Conservation (phyloP, 2,797 vertebrate genomes). For the Bovichtus variegatus region DNA sequence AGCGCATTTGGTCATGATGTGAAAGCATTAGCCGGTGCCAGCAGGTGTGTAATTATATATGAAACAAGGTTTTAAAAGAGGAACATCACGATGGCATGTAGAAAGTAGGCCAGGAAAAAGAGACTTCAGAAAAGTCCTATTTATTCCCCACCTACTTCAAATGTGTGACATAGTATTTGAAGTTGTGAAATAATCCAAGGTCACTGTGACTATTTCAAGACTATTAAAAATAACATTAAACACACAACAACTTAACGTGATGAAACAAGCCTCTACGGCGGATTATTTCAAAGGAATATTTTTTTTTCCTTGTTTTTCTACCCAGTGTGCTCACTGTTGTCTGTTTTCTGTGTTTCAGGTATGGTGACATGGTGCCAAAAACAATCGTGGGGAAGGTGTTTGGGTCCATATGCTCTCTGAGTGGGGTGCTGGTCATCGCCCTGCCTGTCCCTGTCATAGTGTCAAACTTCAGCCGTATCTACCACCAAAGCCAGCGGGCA, state of each 20-base stretch:
- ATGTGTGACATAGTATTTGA: constrained; percentile 69
- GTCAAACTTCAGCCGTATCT: constrained; percentile 98
- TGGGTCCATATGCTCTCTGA: constrained; percentile 96
- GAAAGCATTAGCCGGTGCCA: constrained; percentile 75
- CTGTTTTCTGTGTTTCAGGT: constrained; percentile 83
- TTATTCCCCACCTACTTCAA: constrained; percentile 75
- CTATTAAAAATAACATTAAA: constrained; percentile 69
- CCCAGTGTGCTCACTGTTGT: constrained; percentile 38
- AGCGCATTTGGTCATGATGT: constrained; percentile 64
- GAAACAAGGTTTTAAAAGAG: constrained; percentile 71
- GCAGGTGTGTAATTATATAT: constrained; percentile 83
- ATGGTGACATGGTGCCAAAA: constrained; percentile 98
- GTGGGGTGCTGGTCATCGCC: constrained; percentile 96
- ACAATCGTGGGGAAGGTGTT: constrained; percentile 97
- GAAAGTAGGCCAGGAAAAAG: constrained; percentile 74
- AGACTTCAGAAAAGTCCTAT: constrained; percentile 75
- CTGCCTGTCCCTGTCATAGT: constrained; percentile 96
- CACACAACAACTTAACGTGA: constrained; percentile 29
- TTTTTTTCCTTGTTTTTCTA: constrained; percentile 20
- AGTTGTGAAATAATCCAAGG: constrained; percentile 67
- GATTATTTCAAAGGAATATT: constrained; percentile 7
- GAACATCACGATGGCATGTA: constrained; percentile 43
- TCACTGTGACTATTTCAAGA: constrained; percentile 75
- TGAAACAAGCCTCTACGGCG: constrained; percentile 31
- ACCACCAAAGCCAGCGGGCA: constrained; percentile 96